Base-by-base conservation (phyloP, 2,888 invertebrate species). In the Meiosimyza decipiens region DNA sequence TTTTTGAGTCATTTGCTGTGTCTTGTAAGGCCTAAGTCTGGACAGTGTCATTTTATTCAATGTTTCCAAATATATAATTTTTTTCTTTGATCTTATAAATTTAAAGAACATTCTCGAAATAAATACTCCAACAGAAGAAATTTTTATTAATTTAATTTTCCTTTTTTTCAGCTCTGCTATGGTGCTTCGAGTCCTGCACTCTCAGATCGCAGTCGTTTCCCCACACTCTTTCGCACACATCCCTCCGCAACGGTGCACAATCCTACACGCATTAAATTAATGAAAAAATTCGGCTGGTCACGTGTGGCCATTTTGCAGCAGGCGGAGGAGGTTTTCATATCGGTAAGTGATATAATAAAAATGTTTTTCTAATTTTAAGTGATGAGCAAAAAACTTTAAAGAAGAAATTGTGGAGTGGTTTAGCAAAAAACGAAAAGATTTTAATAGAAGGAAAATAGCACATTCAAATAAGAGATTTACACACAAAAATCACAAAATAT, bases 231-330 rank as follows among this genome's bases (percentile, higher is more conserved):
- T 89, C 93, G 99, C 72, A 99, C 99, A 0, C 99, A 99, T 88
- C 99, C 99, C 3, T 99, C 99, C 33, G 99, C 99, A 22, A 99
- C 98, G 0, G 97, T 99, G 71, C 99, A 99, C 89, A 99, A 99
- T 88, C 99, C 99, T 0, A 98, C 98, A 15, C 90, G 99, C 81
- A 96, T 99, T 79, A 96, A 95, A 85, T 90, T 99, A 71, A 96
- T 99, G 92, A 93, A 98, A 88, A 96, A 96, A 87, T 99, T 97
- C 86, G 95, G 95, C 57, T 99, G 99, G 99, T 96, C 95, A 16
- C 91, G 96, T 74, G 96, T 99, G 76, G 98, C 99, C 72, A 99
- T 99, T 82, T 88, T 99, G 77, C 98, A 99, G 85, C 98, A 99
- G 87, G 98, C 98, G 9, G 98, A 99, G 87, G 99, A 99, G 90